Conservation (phyloP, 2,888 invertebrate genomes). For the Drosophila subsilvestris region DNA sequence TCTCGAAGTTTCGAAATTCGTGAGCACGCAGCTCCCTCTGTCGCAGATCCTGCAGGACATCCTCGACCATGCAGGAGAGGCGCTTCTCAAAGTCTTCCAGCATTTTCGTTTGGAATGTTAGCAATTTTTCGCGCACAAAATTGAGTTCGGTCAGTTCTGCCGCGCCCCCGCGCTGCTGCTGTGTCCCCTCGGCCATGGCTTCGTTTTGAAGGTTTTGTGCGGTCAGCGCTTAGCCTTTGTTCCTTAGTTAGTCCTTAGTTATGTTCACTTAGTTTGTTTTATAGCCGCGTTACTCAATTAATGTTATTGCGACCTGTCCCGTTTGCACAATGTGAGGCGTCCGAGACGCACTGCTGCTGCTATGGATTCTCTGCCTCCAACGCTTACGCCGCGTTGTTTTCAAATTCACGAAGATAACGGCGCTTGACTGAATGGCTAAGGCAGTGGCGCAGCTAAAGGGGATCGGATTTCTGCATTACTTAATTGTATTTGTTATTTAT, state of each 20-base stretch:
- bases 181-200: slow-evolving; percentile 44
- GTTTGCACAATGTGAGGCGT: slow-evolving; percentile 50
- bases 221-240: slow-evolving; percentile 1
- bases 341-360: slow-evolving; percentile 35
- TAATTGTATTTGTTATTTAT: neutral
- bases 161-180: neutral
- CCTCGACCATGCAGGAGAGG: slow-evolving; percentile 80
- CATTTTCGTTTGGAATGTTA: slow-evolving; percentile 72
- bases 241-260: slow-evolving; percentile 16
- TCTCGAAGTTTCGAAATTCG: slow-evolving; percentile 79
- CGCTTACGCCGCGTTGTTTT: slow-evolving; percentile 23
- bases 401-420: slow-evolving; percentile 40
- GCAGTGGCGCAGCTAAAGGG: neutral
- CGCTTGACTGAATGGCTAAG: slow-evolving; percentile 14
- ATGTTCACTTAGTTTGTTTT: slow-evolving; percentile 8
- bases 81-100: slow-evolving; percentile 80
- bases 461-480: neutral
- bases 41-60: slow-evolving; percentile 80
- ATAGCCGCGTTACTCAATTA: slow-evolving; percentile 29
- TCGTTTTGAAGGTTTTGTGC: neutral
- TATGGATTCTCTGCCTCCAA: slow-evolving; percentile 20
- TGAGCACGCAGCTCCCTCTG: slow-evolving; percentile 77
- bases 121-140: slow-evolving; percentile 69
- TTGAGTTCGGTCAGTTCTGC: slow-evolving; percentile 52
- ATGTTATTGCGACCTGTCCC: slow-evolving; percentile 35